Percentiles rank a stretch among this genome's conserved stretches.
Evolutionary conservation across 2,113 vertebrate species (phyloP).

Genomic region (Abramis brama): DNA sequence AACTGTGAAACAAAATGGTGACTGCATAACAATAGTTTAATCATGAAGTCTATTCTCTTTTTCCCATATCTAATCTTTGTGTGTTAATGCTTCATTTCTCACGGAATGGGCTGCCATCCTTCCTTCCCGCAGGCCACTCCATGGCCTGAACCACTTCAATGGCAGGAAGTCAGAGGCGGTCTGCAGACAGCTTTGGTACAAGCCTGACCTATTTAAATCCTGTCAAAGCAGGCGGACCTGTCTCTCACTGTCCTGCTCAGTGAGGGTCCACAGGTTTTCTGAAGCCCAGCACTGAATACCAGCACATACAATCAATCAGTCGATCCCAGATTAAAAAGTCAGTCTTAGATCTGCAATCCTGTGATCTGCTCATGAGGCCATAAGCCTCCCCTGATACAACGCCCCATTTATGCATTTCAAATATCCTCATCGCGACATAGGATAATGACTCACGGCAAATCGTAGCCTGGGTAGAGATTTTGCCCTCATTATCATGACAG

Average conservation of each 20-base stretch:
- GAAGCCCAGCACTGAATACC: background rate
- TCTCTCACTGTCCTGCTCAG: conserved; percentile 33
- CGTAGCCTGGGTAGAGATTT: background rate
- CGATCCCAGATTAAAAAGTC: conserved; percentile 5
- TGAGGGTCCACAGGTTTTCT: background rate
- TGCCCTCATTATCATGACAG: conserved; percentile 24
- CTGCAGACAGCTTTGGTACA: conserved; percentile 65
- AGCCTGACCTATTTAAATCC: conserved; percentile 73
- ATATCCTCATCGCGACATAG: conserved; percentile 4
- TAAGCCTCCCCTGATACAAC: background rate
- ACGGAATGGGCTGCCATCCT: conserved; percentile 26
- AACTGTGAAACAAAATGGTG: background rate
- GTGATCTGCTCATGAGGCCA: background rate
- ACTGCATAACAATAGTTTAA: background rate
- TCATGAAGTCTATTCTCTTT: background rate
- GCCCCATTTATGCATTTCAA: background rate
- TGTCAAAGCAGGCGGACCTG: conserved; percentile 63
- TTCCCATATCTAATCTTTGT: conserved; percentile 7
- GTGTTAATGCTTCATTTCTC: conserved; percentile 48
- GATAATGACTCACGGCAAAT: conserved; percentile 29
- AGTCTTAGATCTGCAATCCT: background rate
- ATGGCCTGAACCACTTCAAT: conserved; percentile 50
- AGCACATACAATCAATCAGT: conserved; percentile 7
- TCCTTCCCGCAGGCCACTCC: conserved; percentile 39
- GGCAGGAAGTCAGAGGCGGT: conserved; percentile 50